Evolutionary conservation across 2,797 vertebrate species (phyloP), one percentile per base, ranked within the genome.

Genomic region (Falco biarmicus): DNA sequence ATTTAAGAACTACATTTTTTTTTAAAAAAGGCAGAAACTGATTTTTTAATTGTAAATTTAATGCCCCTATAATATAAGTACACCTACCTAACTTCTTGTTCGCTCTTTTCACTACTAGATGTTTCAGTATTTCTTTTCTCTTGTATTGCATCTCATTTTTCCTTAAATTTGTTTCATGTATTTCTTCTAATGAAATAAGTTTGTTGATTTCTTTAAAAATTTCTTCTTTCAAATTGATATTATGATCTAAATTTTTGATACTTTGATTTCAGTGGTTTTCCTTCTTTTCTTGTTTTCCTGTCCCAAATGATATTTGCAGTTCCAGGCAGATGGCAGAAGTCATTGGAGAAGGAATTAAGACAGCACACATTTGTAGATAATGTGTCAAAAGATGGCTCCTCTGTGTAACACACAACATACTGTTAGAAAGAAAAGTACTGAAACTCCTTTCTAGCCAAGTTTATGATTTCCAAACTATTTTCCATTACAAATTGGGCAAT

Each of bases 1-100:
- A 75, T 90, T 81, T 79, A 56, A 47, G 43, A 95, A 75, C 5
- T 13, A 37, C 93, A 74, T 43, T 77, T 71, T 92, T 85, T n/a
- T 48, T 79, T 84, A 92, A 12, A 84, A 92, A 6, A 71, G 56
- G 12, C 24, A 54, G 6, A 71, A 89, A 47, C 6, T 16, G 32
- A 57, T 15, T 60, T 69, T 60, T 88, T 88, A 4, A 15, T 54
- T 73, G 3, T 19, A 86, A 84, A 84, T n/a, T 59, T 34, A 28
- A 37, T 54, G 32, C 1, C 5, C 1, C 13, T 54, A 18, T 47
- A 21, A 0, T 13, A 9, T 48, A 60, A 8, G 3, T 56, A 75
- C 3, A 64, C 0, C 0, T 59, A 29, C 45, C 68, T 86, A 5
- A 0, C 17, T 87, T 77, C 56, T 63, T 69, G 3, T 70, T 78